Evolutionary conservation across 2,888 invertebrate genomes (phyloP).

Genomic region (Hoplodrina blanda): DNA sequence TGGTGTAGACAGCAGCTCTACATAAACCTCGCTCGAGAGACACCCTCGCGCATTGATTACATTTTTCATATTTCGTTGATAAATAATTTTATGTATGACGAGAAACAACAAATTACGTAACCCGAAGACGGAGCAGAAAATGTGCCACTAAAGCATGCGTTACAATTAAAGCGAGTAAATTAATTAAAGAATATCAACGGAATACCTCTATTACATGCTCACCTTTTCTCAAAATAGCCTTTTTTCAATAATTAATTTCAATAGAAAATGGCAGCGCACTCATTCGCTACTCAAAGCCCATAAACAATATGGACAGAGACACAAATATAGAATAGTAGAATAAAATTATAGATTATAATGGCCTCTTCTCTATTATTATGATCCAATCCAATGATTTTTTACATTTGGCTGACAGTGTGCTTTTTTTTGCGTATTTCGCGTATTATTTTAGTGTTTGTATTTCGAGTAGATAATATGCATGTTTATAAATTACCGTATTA

Average conservation of each 20-base stretch:
- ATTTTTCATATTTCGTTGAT: conserved; percentile 78
- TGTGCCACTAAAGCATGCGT: conserved; percentile 75
- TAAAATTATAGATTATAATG: conserved; percentile 3
- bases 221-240: conserved; percentile 80
- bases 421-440: too few relatives aligned
- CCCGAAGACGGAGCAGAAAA: conserved; percentile 74
- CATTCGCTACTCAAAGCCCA: conserved; percentile 78
- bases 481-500: too few relatives aligned
- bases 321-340: conserved; percentile 19
- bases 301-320: conserved; percentile 73
- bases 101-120: conserved; percentile 89
- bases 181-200: conserved; percentile 62
- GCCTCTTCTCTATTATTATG: background rate
- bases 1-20: conserved; percentile 91
- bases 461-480: too few relatives aligned
- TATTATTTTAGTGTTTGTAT: too few relatives aligned
- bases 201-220: conserved; percentile 83
- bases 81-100: conserved; percentile 83
- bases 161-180: conserved; percentile 70
- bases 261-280: conserved; percentile 88
- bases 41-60: conserved; percentile 76
- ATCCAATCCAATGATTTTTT: too few relatives aligned
- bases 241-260: conserved; percentile 72
- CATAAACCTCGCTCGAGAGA: conserved; percentile 77
- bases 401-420: background rate